Evolutionary conservation across 2,113 vertebrate species (phyloP), one percentile per base, ranked within the genome.

Genomic region (Colistium nudipinnis): DNA sequence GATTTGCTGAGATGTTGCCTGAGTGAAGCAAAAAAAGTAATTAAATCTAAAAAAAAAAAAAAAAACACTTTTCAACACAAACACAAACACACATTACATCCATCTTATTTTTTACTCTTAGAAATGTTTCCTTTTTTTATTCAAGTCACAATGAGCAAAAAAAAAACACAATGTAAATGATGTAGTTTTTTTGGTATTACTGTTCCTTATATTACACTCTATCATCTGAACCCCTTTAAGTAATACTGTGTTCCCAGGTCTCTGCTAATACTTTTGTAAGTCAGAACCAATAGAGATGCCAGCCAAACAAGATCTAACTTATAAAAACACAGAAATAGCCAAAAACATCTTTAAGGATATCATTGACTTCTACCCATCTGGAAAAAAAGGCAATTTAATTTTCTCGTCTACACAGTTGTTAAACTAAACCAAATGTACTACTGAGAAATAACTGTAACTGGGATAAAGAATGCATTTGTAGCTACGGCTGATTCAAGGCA

Each of bases 21-120:
- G 82, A 72, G 52, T 65, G 43, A 63, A 62, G 62, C 59, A 33
- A 55, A 60, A 38, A 77, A 71, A 70, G 66, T 76, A 80, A 89
- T 86, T 80, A 80, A 78, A n/a, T n/a, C n/a, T n/a, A n/a, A n/a
- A n/a, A n/a, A 49, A 70, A 10, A 38, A 30, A 4, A 24, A 59
- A 69, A 45, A 54, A 65, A 67, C 41, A 63, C 36, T 16, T 36
- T 41, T 28, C n/a, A 61, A 57, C n/a, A 56, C 61, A 66, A 31
- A 28, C 38, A 45, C 28, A 70, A 1, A 54, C 60, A 56, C 68
- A 51, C 59, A 60, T 43, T 11, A 31, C 13, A 4, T 28, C 20
- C 31, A 70, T 17, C 7, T 25, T 17, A 13, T 28, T 54, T 70
- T 49, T 81, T 62, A 35, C 11, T 35, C 2, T 35, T 9, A 35